Evolutionary conservation across 2,888 invertebrate species (phyloP).

Genomic region (Euspilapteryx auroguttella): DNA sequence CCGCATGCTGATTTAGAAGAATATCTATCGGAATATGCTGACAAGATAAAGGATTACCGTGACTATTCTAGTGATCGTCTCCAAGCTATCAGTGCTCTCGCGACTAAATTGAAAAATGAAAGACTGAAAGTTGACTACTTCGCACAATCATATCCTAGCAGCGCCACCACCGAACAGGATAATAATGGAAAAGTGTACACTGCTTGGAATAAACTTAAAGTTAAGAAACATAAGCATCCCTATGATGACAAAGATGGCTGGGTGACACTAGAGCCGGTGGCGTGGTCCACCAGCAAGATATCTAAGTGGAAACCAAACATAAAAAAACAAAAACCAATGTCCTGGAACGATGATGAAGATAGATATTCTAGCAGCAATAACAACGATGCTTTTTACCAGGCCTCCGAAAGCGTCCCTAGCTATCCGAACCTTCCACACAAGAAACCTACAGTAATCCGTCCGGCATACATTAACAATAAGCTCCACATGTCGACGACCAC

Average conservation of each 20-base stretch:
- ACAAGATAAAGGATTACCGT: conserved; percentile 50
- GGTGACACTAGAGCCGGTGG: conserved; percentile 76
- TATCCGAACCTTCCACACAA: conserved; percentile 27
- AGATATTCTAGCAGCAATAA: conserved; percentile 19
- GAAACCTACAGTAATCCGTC: conserved; percentile 27
- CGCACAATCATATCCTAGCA: conserved; percentile 12
- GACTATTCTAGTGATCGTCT: conserved; percentile 39
- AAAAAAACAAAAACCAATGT: conserved; percentile 49
- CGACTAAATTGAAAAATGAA: conserved; percentile 48
- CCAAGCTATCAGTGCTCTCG: conserved; percentile 42
- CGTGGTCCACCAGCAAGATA: conserved; percentile 79
- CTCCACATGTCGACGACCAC: conserved; percentile 19
- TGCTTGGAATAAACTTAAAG: conserved; percentile 54
- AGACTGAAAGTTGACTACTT: conserved; percentile 24
- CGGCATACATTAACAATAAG: conserved; percentile 40
- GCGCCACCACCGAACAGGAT: conserved; percentile 18
- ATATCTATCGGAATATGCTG: conserved; percentile 62
- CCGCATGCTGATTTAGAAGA: conserved; percentile 64
- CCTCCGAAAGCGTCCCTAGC: conserved; percentile 15
- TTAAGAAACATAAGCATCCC: conserved; percentile 60
- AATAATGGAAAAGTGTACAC: conserved; percentile 33
- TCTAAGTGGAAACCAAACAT: conserved; percentile 76
- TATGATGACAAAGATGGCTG: conserved; percentile 74
- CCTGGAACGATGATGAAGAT: conserved; percentile 41
- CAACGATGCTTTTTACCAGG: conserved; percentile 18